Base-by-base conservation (phyloP, 2,797 vertebrate species). In the Aythya fuligula region DNA sequence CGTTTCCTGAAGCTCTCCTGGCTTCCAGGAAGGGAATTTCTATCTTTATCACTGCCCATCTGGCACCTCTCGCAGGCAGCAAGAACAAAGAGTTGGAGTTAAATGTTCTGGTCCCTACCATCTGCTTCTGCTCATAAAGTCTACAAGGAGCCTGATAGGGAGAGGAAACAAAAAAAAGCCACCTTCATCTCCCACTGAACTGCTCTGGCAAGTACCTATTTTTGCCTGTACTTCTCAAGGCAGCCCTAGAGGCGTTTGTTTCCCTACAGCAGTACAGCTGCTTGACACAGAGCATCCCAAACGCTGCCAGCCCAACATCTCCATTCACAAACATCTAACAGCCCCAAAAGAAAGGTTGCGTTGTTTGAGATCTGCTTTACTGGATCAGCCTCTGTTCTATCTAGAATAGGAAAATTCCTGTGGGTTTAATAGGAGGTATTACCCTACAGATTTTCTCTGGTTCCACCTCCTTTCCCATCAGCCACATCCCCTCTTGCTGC, bases 381-480 rank as follows among this genome's bases (percentile, higher is more conserved):
- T 93, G 92, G 92, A 95, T 45, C 94, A 87, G 81, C 43, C 72
- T 57, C 89, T 39, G 24, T 69, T 95, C 83, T 92, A 96, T 95
- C 96, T 81, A 95, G 72, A 89, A 83, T 8, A 89, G 95, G 81
- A 93, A 95, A 94, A 97, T 96, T 97, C 96, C 94, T 95, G 94
- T 87, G 93, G 95, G 94, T 92, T 96, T 96, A 89, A 93, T 69
- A 95, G 84, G 95, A 96, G 75, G 81, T 75, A 90, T 80, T 95
- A 74, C 91, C 93, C 95, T 96, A 96, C 94, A 80, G 93, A 95
- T 92, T 95, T 94, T 32, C 88, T 87, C 65, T 92, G 86, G 96
- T 95, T 95, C 93, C 96, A 93, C 96, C 96, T 96, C 92, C 81
- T 93, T 95, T 95, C 95, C 95, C 93, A 95, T 95, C 86, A 95